Evolutionary conservation across 2,797 vertebrate genomes (phyloP), one percentile per base, ranked within the genome.

Genomic region (Enteromius trimaculatus): DNA sequence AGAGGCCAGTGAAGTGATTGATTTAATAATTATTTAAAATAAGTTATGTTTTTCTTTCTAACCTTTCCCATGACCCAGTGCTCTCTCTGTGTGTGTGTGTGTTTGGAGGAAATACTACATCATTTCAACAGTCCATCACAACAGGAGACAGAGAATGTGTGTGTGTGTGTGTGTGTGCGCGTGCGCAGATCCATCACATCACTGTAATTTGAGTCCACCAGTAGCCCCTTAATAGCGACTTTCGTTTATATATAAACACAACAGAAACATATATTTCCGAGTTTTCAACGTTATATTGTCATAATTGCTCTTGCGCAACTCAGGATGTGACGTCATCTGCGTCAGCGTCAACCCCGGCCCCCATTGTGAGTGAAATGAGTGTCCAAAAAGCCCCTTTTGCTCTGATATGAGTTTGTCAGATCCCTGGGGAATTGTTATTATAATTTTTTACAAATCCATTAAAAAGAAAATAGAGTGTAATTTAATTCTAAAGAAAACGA

Each of bases 131-230:
- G 39, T 72, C 68, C 37, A 66, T 82, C 71, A 80, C 26, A 84
- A 84, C 83, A 85, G 81, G 82, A 85, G 82, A 79, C n/a, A 62
- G 55, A 80, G 29, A 29, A n/a, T 77, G 16, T 39, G 44, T 51
- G 51, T 62, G 55, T 39, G 17, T 58, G 2, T n/a, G 26, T 58
- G 23, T n/a, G 4, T 77, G 60, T 49, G 58, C 31, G 39, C 31
- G 16, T 13, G 29, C 29, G 9, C 29, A 26, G 3, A 23, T 60
- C 9, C n/a, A 26, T 60, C 23, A 26, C 58, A 60, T 39, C 31
- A n/a, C 19, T 68, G 65, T 68, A n/a, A 42, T 21, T 68, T 21
- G 23, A 47, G 8, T 11, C n/a, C 44, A 53, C 29, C 29, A 29
- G 29, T 29, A 29, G 2, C 6, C 21, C 42, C 29, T 71, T 29